Base-by-base conservation (phyloP, 1,140 invertebrate species). In the Drosophila tristis region DNA sequence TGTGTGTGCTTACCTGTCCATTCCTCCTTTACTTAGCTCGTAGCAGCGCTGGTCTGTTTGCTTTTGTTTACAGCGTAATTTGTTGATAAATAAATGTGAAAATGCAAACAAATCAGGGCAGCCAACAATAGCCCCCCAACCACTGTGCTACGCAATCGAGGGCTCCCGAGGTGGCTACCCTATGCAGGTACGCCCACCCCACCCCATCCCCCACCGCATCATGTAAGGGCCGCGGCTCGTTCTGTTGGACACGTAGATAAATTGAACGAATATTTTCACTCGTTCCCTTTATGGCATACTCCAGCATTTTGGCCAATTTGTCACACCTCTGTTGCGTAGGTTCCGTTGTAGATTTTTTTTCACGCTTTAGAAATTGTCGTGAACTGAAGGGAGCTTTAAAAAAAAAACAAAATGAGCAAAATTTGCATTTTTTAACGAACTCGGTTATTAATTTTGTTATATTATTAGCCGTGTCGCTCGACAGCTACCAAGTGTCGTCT, bases 51-150 rank as follows among this genome's bases (percentile, higher is more conserved):
- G 53, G 60, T 76, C 45, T 63, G 51, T 75, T 78, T 64, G 43
- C 53, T n/a, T 57, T 82, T 82, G 84, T 87, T 89, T 84, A 81
- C 82, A 71, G 56, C 81, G 75, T 82, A 89, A 80, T 89, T 86
- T 78, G 79, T 76, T 89, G 80, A 78, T 81, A 72, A 65, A 78
- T 78, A 78, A 75, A 70, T 86, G 75, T 76, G 84, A 87, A 87
- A 89, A 87, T 65, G 82, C 75, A 87, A 87, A 89, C 84, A 87
- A 80, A 86, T 81, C 74, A 65, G 60, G 45, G 61, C 45, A 29
- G 15, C 8, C 51, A 25, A 25, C 23, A 25, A 25, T 25, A 31
- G 31, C 54, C 1, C 20, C 20, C 25, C 54, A 68, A 76, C 71
- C 67, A 79, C 63, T 58, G 81, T 59, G 80, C 80, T 85, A 85